These are phyloP conservation scores for Falco berigora DNA, from an alignment of 2,797 vertebrate species.

Conservation along the genomic window DNA sequence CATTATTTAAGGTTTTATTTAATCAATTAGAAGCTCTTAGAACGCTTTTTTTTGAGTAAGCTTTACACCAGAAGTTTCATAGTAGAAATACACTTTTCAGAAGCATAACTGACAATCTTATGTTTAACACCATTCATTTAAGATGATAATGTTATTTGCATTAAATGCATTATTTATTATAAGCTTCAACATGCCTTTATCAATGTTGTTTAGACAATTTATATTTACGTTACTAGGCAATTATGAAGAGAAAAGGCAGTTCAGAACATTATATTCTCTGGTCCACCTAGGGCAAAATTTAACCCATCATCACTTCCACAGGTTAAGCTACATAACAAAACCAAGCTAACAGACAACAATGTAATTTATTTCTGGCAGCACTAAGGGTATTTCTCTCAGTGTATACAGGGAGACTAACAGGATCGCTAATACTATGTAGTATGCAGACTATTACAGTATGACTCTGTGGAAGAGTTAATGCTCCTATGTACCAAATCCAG, in stretches of 20 bases:
- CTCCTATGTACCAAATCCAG: background rate
- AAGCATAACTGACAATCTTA: background rate
- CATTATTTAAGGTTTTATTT: background rate
- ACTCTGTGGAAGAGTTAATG: background rate
- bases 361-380: background rate
- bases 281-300: background rate
- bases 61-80: background rate
- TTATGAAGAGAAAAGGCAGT: background rate
- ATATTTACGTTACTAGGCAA: background rate
- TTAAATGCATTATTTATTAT: conserved; percentile 32
- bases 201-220: background rate
- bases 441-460: background rate
- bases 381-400: background rate
- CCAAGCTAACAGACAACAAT: background rate
- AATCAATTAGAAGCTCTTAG: background rate
- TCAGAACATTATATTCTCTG: background rate
- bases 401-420: background rate
- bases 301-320: background rate
- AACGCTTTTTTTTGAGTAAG: background rate
- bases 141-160: background rate
- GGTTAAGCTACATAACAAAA: background rate
- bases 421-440: background rate
- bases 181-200: background rate
- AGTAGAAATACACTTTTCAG: background rate
- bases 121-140: background rate